Conservation (phyloP, 2,888 invertebrate species). For the Bhutanitis thaidina region DNA sequence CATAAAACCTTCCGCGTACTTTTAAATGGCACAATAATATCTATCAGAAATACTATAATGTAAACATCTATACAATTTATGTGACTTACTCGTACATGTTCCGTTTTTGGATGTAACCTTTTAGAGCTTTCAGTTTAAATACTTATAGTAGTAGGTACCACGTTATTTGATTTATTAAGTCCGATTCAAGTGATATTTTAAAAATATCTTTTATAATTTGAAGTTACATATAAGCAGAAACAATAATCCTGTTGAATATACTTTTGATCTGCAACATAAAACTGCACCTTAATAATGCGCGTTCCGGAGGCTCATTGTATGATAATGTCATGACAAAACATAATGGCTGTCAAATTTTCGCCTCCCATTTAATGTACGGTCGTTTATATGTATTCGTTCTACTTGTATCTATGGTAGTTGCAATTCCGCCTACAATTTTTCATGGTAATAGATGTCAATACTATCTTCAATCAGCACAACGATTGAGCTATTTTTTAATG, state of each 20-base stretch:
- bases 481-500: too few species aligned
- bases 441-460: conserved; percentile 11
- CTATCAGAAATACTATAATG: conserved; percentile 4
- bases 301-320: conserved; percentile 60
- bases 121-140: background rate
- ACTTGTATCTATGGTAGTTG: conserved; percentile 36
- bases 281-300: conserved; percentile 11
- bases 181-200: too few species aligned
- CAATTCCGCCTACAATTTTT: conserved; percentile 43
- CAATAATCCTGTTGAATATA: background rate
- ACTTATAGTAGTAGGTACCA: too few species aligned
- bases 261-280: background rate
- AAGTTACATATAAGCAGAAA: too few species aligned
- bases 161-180: too few species aligned
- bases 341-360: conserved; percentile 43
- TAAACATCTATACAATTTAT: background rate
- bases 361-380: conserved; percentile 59
- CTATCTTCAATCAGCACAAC: too few species aligned
- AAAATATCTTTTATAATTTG: too few species aligned
- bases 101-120: conserved; percentile 4
- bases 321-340: conserved; percentile 49
- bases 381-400: conserved; percentile 44
- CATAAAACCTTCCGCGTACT: background rate
- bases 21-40: background rate
- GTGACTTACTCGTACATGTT: too few species aligned